Base-by-base conservation (phyloP, 2,113 vertebrate genomes). In the Raja brachyura region DNA sequence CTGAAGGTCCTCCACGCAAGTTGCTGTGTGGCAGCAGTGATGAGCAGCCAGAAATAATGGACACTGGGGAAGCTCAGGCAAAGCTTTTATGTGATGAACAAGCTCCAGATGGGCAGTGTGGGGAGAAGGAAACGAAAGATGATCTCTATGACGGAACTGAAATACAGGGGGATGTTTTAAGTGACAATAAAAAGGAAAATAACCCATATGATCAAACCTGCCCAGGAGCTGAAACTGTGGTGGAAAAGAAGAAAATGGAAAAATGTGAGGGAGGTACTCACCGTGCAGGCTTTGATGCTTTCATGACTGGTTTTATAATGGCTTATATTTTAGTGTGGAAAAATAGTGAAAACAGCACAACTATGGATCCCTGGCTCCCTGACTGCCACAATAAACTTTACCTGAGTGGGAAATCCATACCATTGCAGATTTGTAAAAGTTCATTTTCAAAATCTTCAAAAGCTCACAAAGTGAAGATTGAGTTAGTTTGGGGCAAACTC, bases 291-390 rank as follows among this genome's bases (percentile, higher is more conserved):
- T 99, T 99, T 4, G 99, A 99, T 5, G 98, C 98, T 0, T 99
- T 99, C 94, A 99, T 99, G 98, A 99, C 98, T 0, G 99, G 97
- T 22, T 99, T 97, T 20, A 96, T 99, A 94, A 99, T 99, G 94
- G 97, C 97, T 93, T 97, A 97, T 0, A 96, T 98, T 0, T 96
- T 95, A 93, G 93, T 96, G 85, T 93, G 96, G 31, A 95, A 95
- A 83, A 95, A 94, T 81, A 95, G 94, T 3, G 95, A 95, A 2
- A 92, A 93, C 11, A 33, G 14, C 22, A 54, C 76, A 66, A 39
- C 31, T 54, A 90, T 94, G 93, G 95, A 90, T 78, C 85, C 94
- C 0, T 97, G 96, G 96, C 93, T 98, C 68, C 96, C 97, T 4
- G 94, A 95, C 4, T 98, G 98, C 93, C 95, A 97, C 61, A 99